Evolutionary conservation across 2,113 vertebrate species (phyloP), one percentile per base, ranked within the genome.

Genomic region (Kryptolebias marmoratus): DNA sequence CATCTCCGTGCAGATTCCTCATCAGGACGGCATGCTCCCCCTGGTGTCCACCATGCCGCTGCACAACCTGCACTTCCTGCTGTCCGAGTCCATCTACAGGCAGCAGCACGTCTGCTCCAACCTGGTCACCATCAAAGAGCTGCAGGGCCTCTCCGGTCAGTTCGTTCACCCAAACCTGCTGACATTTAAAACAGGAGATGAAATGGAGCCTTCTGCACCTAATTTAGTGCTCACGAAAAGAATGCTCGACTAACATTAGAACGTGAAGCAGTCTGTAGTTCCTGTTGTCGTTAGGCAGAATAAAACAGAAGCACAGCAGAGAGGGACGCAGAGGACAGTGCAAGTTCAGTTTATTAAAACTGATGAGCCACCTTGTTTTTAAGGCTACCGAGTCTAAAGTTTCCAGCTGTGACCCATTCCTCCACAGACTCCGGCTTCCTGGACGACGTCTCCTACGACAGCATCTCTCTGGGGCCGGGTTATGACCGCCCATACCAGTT

Each of bases 71-170:
- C 96, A 99, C 65, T 98, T 99, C 84, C 94, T 99, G 10, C 89
- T 99, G 15, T 99, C 98, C 0, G 98, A 99, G 91, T 99, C 98
- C 31, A 96, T 99, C 91, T 99, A 99, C 86, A 93, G 98, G 60
- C 97, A 98, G 81, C 97, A 99, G 80, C 98, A 99, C 0, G 93
- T 98, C 91, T 99, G 97, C 87, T 99, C 98, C 69, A 99, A 99
- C 77, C 93, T 99, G 42, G 94, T 98, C 67, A 94, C 96, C 15
- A 28, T 95, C 81, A 93, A 83, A 8, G 96, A 99, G 80, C 94
- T 97, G 60, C 85, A 93, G 80, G 96, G 96, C 27, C 70, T 97
- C 58, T 95, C 97, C 1, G 98, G 97, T 99, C 71, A 91, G 89
- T 57, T 31, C 42, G 22, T 50, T 36, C 0, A 15, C 49, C 71